Base-by-base conservation (phyloP, 2,888 invertebrate genomes). In the Spodoptera littoralis region DNA sequence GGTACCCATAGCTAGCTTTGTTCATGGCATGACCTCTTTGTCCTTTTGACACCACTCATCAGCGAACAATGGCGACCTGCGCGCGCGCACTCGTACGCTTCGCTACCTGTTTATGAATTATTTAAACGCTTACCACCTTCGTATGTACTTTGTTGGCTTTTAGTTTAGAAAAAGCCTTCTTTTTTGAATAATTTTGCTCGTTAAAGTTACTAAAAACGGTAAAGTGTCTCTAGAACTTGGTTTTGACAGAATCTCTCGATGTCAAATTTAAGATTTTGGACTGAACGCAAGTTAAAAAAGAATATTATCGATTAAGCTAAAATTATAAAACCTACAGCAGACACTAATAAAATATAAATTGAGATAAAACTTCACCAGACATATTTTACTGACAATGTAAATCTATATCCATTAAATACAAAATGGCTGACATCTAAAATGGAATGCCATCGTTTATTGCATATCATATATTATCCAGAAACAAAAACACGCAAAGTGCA, bases 11-110 rank as follows among this genome's bases (percentile, higher is more conserved):
- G 62, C 58, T 69, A 80, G 50, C 78, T 65, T 80, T 79, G 70
- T 80, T 66, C 82, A 73, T 84, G 84, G 81, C 80, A 71, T 84
- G 82, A 72, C 83, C 83, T 82, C 82, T 84, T 84, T 84, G 85
- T 85, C 82, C 68, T 75, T 81, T 65, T 79, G 81, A 76, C 78
- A 79, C 65, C 73, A 76, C 80, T 88, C 85, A 87, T 84, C 85
- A 83, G 77, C 79, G 81, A 90, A 90, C 89, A 88, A 88, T 88
- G 85, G 68, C 75, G 86, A 86, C 84, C 84, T 89, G 90, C 90
- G 91, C 86, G 73, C 73, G 88, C 89, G 88, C 89, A 89, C 83
- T 80, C 83, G 79, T 78, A 83, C 81, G 83, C 81, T 83, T 80
- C 70, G 82, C 80, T 84, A 86, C 85, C 80, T 79, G 77, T 73